Evolutionary conservation across 2,888 invertebrate species (phyloP).

Genomic region (Tiliacea aurago): DNA sequence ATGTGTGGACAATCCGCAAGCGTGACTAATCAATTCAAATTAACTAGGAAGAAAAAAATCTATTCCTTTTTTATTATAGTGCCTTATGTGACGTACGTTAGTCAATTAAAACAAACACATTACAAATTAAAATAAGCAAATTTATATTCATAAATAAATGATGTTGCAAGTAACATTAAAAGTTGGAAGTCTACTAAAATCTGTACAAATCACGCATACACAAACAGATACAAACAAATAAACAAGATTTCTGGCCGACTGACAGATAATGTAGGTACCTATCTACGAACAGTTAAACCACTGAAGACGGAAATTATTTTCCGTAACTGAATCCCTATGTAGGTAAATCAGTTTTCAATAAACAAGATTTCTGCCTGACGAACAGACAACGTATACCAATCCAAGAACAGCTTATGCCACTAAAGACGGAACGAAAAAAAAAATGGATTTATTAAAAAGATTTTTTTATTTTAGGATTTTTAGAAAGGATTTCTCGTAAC

Average conservation of each 20-base stretch:
- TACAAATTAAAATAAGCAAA: not conserved
- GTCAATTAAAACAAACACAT: not conserved
- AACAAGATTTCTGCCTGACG: no score
- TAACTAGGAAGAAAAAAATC: not conserved
- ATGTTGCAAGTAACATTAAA: not conserved
- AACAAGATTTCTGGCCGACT: not conserved
- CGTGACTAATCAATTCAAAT: conserved; percentile 22
- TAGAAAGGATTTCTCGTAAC: not conserved
- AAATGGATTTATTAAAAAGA: no score
- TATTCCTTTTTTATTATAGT: not conserved
- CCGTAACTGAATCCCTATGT: not conserved
- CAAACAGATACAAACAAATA: not conserved
- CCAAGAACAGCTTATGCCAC: no score
- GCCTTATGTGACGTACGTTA: not conserved
- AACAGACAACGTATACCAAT: no score
- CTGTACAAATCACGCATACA: not conserved
- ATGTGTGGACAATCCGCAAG: conserved; percentile 1
- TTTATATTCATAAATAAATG: not conserved
- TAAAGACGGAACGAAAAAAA: no score
- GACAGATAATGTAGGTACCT: not conserved
- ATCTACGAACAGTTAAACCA: not conserved
- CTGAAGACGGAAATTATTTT: not conserved
- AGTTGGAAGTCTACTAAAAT: not conserved
- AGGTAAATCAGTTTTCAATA: not conserved
- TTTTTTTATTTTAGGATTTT: no score